A percentile compares a stretch with the other conserved stretches of the same genome.
Conservation (phyloP, 2,113 vertebrate species). For the Pteropus alecto region DNA sequence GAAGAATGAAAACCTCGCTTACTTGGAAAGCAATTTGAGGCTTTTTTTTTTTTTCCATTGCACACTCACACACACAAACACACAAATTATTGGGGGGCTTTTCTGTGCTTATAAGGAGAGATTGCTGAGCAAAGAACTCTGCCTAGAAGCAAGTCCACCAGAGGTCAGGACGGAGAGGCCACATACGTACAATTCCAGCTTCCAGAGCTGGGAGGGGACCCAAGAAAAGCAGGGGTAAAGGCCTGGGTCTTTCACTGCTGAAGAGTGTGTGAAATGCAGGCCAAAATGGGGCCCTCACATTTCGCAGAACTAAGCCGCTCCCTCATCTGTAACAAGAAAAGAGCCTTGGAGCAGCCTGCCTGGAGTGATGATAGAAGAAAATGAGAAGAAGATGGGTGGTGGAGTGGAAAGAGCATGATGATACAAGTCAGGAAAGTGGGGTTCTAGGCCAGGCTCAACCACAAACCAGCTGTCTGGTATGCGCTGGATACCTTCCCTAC, state of each 20-base stretch:
- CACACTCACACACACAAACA: not conserved
- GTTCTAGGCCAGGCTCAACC: not conserved
- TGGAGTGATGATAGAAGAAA: not conserved
- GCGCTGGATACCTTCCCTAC: not conserved
- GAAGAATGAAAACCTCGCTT: slow-evolving; percentile 35
- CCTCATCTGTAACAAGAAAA: not conserved
- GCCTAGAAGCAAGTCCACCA: not conserved
- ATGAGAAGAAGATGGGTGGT: not conserved
- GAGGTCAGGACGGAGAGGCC: not conserved
- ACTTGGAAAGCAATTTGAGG: not conserved
- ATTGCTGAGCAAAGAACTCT: not conserved
- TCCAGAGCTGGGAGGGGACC: not conserved
- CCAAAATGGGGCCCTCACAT: not conserved
- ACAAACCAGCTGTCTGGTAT: not conserved
- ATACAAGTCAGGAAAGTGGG: not conserved
- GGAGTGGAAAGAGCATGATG: not conserved
- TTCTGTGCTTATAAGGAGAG: not conserved
- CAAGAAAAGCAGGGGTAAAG: not conserved
- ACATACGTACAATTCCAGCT: not conserved
- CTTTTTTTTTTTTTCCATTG: slow-evolving; percentile 10
- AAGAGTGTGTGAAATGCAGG: not conserved
- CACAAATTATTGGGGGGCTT: not conserved
- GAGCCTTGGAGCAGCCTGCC: not conserved
- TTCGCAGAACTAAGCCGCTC: not conserved
- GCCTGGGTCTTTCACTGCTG: not conserved